These are phyloP conservation scores for Tiphia femorata DNA, from an alignment of 2,888 invertebrate species.

Conservation along the genomic window DNA sequence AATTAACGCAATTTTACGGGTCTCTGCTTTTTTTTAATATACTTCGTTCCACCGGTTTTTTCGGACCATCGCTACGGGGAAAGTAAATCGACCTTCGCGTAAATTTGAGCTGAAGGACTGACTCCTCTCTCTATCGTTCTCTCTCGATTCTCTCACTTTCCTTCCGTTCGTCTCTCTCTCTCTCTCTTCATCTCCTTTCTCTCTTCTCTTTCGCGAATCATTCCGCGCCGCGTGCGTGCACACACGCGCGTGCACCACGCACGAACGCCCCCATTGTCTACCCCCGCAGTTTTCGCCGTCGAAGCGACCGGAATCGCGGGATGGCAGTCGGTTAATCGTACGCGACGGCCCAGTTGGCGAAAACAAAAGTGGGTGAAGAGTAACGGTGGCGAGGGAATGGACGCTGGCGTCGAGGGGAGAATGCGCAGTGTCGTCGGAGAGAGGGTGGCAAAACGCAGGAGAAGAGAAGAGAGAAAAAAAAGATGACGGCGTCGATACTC, in stretches of 20 bases:
- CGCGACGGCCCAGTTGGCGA: constrained; percentile 19
- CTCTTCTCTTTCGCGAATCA: too few relatives aligned
- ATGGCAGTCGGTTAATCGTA: constrained; percentile 21
- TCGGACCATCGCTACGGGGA: constrained; percentile 8
- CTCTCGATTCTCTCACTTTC: background rate
- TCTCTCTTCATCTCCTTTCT: background rate
- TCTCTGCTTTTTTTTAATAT: background rate
- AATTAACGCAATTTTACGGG: too few relatives aligned
- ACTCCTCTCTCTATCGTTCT: too few relatives aligned
- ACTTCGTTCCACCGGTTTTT: background rate
- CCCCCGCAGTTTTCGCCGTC: background rate
- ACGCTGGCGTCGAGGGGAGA: too few relatives aligned
- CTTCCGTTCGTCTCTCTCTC: background rate
- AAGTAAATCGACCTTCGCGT: constrained; percentile 14
- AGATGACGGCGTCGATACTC: too few relatives aligned
- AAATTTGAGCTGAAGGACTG: too few relatives aligned
- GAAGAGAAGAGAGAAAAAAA: too few relatives aligned
- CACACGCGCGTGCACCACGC: too few relatives aligned
- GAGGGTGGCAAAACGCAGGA: background rate
- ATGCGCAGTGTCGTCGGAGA: too few relatives aligned
- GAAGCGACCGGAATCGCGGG: constrained; percentile 9
- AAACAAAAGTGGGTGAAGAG: constrained; percentile 19
- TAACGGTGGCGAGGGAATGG: background rate
- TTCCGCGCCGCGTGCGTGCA: too few relatives aligned
- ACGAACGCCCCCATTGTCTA: background rate